Evolutionary conservation across 53 echinoderm and acorn worm genomes (phyloP), one percentile per base, ranked within the genome.

Genomic region (Temnopleurus reevesii): DNA sequence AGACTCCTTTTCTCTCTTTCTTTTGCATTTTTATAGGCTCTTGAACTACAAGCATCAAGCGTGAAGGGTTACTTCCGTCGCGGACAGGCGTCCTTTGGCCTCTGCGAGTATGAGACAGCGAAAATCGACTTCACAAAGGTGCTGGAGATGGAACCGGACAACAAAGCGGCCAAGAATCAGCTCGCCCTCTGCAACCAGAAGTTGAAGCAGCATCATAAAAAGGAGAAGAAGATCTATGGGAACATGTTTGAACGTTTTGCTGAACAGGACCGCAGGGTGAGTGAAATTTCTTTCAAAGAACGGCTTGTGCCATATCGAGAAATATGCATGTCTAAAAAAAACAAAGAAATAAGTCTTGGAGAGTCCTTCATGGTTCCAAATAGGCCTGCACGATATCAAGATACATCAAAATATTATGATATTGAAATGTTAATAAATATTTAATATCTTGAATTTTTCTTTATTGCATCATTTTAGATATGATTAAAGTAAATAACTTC

Each of bases 131-230:
- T 97, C 87, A 43, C 59, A 24, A 90, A 89, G 29, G 97, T 93
- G 2, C 76, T 94, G n/a, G 92, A 95, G 47, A 85, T 95, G 27
- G 94, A 94, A 8, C 94, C 97, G 8, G 86, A 89, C 12, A 97
- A 97, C 91, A 97, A 97, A 77, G 97, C 97, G 5, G 97, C 97
- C 35, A 93, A 93, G 91, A 95, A 97, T 77, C 94, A 97, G 76
- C 56, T 97, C 34, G 45, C 92, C 0, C 58, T 97, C 13, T 92
- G 93, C 76, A 90, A 77, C 36, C 95, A 95, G 49, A 92, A 95
- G 89, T 91, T 97, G 53, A 97, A 97, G 83, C 87, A 93, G 46
- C 81, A 91, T 34, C 88, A 36, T 12, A 57, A 91, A 28, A 95
- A 91, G 53, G 97, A 97, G 55, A 97, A 94, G 84, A 90, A 77